Conservation (phyloP, 2,888 invertebrate species). For the Melikaiella ostensackeni region DNA sequence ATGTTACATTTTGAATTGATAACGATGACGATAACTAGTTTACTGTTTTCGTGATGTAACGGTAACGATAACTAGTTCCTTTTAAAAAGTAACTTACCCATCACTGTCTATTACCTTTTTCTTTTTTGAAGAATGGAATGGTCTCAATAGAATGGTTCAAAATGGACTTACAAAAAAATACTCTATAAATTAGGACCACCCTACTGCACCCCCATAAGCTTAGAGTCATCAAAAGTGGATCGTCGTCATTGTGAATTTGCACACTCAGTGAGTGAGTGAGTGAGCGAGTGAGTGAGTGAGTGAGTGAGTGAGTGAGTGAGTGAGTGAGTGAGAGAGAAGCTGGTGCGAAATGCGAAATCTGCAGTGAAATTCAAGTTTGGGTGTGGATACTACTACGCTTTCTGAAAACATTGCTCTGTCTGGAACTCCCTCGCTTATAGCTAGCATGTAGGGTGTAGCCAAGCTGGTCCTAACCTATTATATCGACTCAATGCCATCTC, state of each 20-base stretch:
- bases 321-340: background rate
- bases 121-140: too few relatives aligned
- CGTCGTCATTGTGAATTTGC: conserved; percentile 38
- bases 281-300: too few relatives aligned
- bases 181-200: too few relatives aligned
- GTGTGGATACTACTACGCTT: conserved; percentile 36
- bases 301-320: too few relatives aligned
- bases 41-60: too few relatives aligned
- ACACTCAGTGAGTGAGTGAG: background rate
- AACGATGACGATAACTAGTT: too few relatives aligned
- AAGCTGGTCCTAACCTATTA: conserved; percentile 29
- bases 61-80: too few relatives aligned
- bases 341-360: conserved; percentile 28
- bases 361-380: conserved; percentile 41
- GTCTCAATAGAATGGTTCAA: too few relatives aligned
- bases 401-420: conserved; percentile 43
- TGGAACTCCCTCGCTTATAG: conserved; percentile 35
- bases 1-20: too few relatives aligned
- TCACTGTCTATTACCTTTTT: too few relatives aligned
- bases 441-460: conserved; percentile 24
- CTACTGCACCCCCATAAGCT: conserved; percentile 19
- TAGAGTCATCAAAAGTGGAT: conserved; percentile 17
- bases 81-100: too few relatives aligned
- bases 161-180: too few relatives aligned
- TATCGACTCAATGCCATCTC: conserved; percentile 36